Conservation (phyloP, 92 coral and sea anemone genomes). For the Heteractis magnifica region DNA sequence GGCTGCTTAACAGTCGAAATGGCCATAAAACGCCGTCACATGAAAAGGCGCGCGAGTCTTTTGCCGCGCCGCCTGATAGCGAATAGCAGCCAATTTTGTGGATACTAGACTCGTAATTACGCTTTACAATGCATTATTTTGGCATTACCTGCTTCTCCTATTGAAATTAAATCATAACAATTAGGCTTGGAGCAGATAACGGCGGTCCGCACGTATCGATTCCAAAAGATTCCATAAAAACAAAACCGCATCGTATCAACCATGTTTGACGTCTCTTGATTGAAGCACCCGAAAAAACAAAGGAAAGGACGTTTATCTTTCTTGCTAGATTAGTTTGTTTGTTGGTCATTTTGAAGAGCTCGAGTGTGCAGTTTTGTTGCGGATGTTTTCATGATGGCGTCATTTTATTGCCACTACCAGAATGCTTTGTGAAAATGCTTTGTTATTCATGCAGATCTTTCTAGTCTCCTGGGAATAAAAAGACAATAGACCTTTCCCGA, state of each 20-base stretch:
- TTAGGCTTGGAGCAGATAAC: background rate
- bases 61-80: slow-evolving; percentile 22
- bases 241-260: background rate
- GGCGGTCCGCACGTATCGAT: background rate
- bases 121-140: background rate
- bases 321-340: background rate
- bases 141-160: background rate
- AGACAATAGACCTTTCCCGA: no score
- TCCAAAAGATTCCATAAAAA: background rate
- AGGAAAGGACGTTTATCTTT: background rate
- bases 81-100: background rate
- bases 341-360: background rate
- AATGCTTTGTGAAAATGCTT: no score
- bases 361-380: background rate
- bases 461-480: no score
- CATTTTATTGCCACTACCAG: no score
- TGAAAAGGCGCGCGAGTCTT: slow-evolving; percentile 31
- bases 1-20: background rate
- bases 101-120: background rate
- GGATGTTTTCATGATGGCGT: no score
- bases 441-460: no score
- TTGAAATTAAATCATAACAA: slow-evolving; percentile 3
- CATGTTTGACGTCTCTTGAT: background rate
- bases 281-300: background rate
- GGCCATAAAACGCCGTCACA: background rate